Conservation (phyloP, 1,140 invertebrate species). For the Zelostemma sp. region DNA sequence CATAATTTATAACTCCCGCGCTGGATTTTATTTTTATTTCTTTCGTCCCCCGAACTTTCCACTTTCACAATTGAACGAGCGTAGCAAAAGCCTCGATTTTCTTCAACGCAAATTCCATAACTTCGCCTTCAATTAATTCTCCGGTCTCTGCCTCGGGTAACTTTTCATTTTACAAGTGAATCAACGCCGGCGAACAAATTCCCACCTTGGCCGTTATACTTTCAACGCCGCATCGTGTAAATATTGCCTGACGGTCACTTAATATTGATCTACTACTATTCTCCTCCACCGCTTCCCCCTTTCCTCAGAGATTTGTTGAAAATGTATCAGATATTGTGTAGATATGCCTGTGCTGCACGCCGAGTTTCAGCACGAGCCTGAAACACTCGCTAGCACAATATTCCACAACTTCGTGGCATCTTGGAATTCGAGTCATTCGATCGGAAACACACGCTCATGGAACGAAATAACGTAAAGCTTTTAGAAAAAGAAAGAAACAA, state of each 20-base stretch:
- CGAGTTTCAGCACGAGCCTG: slow-evolving; percentile 53
- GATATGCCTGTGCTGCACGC: slow-evolving; percentile 55
- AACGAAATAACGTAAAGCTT: slow-evolving; percentile 2
- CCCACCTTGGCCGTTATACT: slow-evolving; percentile 32
- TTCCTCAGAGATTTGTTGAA: slow-evolving; percentile 46
- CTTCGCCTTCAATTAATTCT: background rate
- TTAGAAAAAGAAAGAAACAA: background rate
- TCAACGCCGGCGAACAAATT: slow-evolving; percentile 26
- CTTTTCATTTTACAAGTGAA: slow-evolving; percentile 1
- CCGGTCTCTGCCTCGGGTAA: background rate
- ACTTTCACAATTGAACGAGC: background rate
- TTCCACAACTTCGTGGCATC: slow-evolving; percentile 42
- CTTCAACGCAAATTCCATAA: background rate
- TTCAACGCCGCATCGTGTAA: slow-evolving; percentile 44
- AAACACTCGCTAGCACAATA: slow-evolving; percentile 55
- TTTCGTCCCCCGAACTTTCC: background rate
- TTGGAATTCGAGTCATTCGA: background rate
- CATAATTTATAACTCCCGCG: background rate
- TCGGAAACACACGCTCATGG: background rate
- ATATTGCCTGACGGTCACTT: slow-evolving; percentile 45
- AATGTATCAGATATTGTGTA: slow-evolving; percentile 53
- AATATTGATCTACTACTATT: slow-evolving; percentile 47
- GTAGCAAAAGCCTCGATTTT: background rate
- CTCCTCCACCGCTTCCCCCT: slow-evolving; percentile 44
- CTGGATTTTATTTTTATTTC: background rate